Base-by-base conservation (phyloP, 2,113 vertebrate genomes). In the Daphoenositta chrysoptera region DNA sequence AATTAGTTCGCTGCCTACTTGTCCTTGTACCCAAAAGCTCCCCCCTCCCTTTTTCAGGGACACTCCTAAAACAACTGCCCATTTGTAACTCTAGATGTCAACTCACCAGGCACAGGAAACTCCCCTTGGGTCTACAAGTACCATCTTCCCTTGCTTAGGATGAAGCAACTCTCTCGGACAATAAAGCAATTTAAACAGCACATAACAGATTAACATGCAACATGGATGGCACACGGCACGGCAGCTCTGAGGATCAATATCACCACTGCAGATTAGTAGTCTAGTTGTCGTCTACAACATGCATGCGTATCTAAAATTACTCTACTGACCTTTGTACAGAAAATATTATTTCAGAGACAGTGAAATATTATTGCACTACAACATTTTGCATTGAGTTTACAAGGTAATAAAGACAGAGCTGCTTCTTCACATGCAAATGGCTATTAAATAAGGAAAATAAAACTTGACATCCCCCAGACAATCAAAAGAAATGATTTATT, bases 401-500 rank as follows among this genome's bases (percentile, higher is more conserved):
- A 94, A 95, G 51, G 54, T 86, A 87, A 92, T 72, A 94, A 95
- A 95, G 75, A 90, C 40, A 68, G 42, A 83, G 61, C 48, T 88
- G 37, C 93, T 94, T 84, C 86, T 95, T 94, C 87, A 90, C 65
- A 97, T 39, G 42, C 95, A 98, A 98, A 97, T 56, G 84, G 86
- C 95, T 95, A 96, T 95, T 97, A 96, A 98, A 96, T 86, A 97
- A 94, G 94, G 85, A 91, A 96, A 95, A 97, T 95, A 97, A 97
- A 97, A 97, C 79, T 92, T 93, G 83, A 92, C 87, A 84, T 48
- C 76, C 95, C 95, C 92, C 70, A 39, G 95, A 96, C 83, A 94
- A 97, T 96, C 92, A 96, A 93, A 98, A 93, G 93, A 95, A 97
- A 97, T 92, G 1, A 98, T 98, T 97, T 95, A 96, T 98, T 96